Base-by-base conservation (phyloP, 2,888 invertebrate genomes). In the Hirtodrosophila trivittata region DNA sequence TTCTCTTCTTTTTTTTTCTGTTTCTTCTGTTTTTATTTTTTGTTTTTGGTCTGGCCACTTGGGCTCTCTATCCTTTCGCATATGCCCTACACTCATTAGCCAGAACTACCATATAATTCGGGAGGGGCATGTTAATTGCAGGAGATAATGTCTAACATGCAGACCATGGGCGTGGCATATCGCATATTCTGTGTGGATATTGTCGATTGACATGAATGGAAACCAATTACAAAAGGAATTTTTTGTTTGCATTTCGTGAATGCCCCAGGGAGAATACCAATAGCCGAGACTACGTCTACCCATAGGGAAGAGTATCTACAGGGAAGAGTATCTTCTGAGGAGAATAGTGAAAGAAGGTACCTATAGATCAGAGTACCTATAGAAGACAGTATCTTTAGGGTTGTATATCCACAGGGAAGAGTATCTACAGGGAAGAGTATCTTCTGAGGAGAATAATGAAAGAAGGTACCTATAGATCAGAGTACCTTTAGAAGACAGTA, bases 111-210 rank as follows among this genome's bases (percentile, higher is more conserved):
- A 9, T 21, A 9, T 9, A 43, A 13, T 51, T 45, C 32, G 21
- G 38, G 30, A 14, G 16, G 38, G 30, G 30, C 32, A 52, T 13
- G 26, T 50, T 70, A 82, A 82, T 75, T 64, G 56, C 38, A 37
- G 39, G 59, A 66, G 57, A 28, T 42, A 39, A 30, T 51, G 60
- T 56, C 73, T 37, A 49, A 70, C 52, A 37, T 38, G 51, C 49
- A 16, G 46, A 8, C 42, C 50, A 37, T 66, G 63, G 85, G 78
- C 75, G 82, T 85, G 69, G 57, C 77, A 63, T 33, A 55, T 68
- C 54, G 58, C 50, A 58, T 59, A 69, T 60, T 50, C 49, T 68
- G 56, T 59, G 54, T 57, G 60, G 54, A 45, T 52, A 64, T 59
- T 56, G 69, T 39, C 46, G 56, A 55, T 60, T 33, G 62, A 47